Evolutionary conservation across 2,797 vertebrate species (phyloP), one percentile per base, ranked within the genome.

Genomic region (Sciurus carolinensis): DNA sequence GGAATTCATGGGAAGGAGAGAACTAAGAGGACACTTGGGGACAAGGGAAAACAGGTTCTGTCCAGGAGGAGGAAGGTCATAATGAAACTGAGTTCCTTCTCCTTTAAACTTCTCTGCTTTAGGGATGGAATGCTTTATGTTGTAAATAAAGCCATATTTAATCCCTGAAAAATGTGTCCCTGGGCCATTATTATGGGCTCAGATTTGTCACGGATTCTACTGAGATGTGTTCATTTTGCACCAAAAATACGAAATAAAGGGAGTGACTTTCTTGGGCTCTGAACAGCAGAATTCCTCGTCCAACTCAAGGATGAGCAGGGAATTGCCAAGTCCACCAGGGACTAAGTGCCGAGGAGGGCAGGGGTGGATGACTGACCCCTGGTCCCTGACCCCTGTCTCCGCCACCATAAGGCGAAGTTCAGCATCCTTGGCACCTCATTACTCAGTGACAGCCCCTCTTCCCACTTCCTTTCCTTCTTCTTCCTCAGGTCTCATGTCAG

Each of bases 141-240:
- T 83, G 42, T 52, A 57, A 95, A 67, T 80, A 79, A 54, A 79
- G 28, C 57, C 73, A 8, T 24, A n/a, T 66, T 80, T 76, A 87
- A 62, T 76, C 62, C 79, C 18, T 67, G 52, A 85, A 72, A 69
- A 36, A 8, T 77, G 93, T 67, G 62, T 77, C 54, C 50, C 10
- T 24, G 67, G 30, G 64, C 79, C 66, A 12, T 82, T 80, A n/a
- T 59, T 57, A 81, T 20, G 50, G 36, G 18, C n/a, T 87, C 72
- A 20, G 50, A 52, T 90, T 83, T 96, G 81, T 92, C 93, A 92
- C 0, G 26, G 67, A 87, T 95, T 84, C 89, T 87, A 67, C 73
- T 30, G 39, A 87, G 52, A 87, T 67, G n/a, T 95, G 76, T 80
- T 96, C 81, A 87, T 81, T 90, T 85, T 87, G 24, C 17, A 71